Evolutionary conservation across 2,888 invertebrate genomes (phyloP).

Genomic region (Cataglyphis cursor): DNA sequence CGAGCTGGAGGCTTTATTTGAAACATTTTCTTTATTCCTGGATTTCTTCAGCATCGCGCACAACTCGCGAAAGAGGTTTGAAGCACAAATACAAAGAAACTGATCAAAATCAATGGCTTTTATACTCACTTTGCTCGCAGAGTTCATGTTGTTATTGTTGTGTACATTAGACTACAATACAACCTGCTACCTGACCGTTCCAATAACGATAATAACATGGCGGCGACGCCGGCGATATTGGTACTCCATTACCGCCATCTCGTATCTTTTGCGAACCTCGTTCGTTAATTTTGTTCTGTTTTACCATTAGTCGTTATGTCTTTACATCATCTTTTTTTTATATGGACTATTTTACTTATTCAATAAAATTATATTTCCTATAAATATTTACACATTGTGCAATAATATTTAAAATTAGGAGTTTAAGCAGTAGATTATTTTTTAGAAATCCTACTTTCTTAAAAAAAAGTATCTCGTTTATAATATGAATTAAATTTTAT

Average conservation of each 20-base stretch:
- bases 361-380: not conserved
- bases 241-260: conserved; percentile 69
- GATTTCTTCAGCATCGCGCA: not conserved
- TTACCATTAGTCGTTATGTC: not conserved
- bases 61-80: not conserved
- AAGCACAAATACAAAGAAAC: conserved; percentile 58
- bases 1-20: no score
- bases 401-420: not conserved
- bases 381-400: not conserved
- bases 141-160: conserved; percentile 84
- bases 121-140: conserved; percentile 84
- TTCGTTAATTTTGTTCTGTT: conserved; percentile 9
- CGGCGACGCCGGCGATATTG: not conserved
- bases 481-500: not conserved
- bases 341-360: not conserved
- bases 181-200: not conserved
- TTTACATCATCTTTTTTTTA: not conserved
- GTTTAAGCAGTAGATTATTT: not conserved
- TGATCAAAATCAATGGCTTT: conserved; percentile 66
- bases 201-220: not conserved
- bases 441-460: not conserved
- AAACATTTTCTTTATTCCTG: not conserved
- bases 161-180: not conserved
- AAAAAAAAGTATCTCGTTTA: conserved; percentile 1
- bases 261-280: conserved; percentile 61